phyloP scores from a whole-genome alignment of 2,888 invertebrate genomes.

The Ormyrus nitidulus region DNA sequence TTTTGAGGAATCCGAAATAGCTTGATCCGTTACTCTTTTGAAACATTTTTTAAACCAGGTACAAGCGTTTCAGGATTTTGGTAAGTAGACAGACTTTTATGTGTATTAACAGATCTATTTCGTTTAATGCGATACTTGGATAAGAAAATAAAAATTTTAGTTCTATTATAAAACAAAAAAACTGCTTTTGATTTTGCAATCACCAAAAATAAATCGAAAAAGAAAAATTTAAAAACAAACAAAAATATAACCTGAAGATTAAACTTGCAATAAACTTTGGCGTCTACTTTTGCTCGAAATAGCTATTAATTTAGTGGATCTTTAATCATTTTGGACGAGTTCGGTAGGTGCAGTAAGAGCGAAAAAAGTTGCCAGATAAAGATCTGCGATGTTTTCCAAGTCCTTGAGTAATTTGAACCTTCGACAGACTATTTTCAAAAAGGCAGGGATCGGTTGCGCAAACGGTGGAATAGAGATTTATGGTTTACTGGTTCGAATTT shows the following conservation, averaged over 20 bases:
- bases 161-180: background rate
- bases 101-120: too few relatives aligned
- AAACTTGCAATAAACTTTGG: too few relatives aligned
- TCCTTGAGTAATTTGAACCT: constrained; percentile 28
- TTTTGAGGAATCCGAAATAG: too few relatives aligned
- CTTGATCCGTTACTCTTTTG: too few relatives aligned
- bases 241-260: background rate
- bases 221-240: constrained; percentile 10
- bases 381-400: constrained; percentile 32
- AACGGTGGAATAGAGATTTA: constrained; percentile 39
- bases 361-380: constrained; percentile 31
- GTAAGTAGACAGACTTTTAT: too few relatives aligned
- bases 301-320: constrained; percentile 4
- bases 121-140: too few relatives aligned
- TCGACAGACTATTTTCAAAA: constrained; percentile 30
- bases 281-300: background rate
- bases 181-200: background rate
- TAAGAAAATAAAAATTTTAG: too few relatives aligned
- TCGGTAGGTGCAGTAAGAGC: constrained; percentile 5
- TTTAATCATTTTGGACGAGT: constrained; percentile 10
- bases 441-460: constrained; percentile 38
- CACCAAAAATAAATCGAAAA: background rate
- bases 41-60: too few relatives aligned
- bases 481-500: constrained; percentile 35
- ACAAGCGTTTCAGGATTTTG: too few relatives aligned